Evolutionary conservation across 2,888 invertebrate species (phyloP).

Genomic region (Clivina fossor): DNA sequence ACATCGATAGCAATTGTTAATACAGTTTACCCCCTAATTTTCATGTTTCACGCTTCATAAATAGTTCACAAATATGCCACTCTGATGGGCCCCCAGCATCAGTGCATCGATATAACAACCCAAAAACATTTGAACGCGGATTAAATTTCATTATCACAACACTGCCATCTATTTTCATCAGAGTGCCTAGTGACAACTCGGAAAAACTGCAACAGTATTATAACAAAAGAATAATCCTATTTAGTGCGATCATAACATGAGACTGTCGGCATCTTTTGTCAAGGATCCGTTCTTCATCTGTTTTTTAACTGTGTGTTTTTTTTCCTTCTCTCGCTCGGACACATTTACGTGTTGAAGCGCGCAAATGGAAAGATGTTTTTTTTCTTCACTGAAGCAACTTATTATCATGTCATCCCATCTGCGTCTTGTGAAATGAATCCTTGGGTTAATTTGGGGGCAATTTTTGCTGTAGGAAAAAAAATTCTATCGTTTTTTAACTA

Average conservation of each 20-base stretch:
- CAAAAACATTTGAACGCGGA: slow-evolving; percentile 41
- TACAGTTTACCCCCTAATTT: slow-evolving; percentile 42
- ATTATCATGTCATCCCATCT: slow-evolving; percentile 34
- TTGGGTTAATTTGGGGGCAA: slow-evolving; percentile 24
- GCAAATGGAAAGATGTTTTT: slow-evolving; percentile 27
- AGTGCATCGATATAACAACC: slow-evolving; percentile 38
- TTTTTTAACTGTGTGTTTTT: slow-evolving; percentile 28
- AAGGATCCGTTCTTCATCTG: slow-evolving; percentile 20
- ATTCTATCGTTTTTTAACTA: slow-evolving; percentile 33
- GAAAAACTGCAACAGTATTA: slow-evolving; percentile 26
- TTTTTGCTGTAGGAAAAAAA: no score
- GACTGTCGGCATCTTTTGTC: slow-evolving; percentile 32
- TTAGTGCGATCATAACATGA: slow-evolving; percentile 31
- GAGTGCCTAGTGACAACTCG: slow-evolving; percentile 23
- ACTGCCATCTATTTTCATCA: slow-evolving; percentile 12
- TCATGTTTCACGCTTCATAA: slow-evolving; percentile 45
- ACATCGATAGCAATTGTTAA: no score
- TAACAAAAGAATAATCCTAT: slow-evolving; percentile 34
- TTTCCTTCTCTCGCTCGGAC: slow-evolving; percentile 17
- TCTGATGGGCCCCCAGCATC: slow-evolving; percentile 32
- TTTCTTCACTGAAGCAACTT: slow-evolving; percentile 7
- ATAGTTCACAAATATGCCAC: slow-evolving; percentile 41
- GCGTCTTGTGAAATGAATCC: slow-evolving; percentile 25
- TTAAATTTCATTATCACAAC: slow-evolving; percentile 37
- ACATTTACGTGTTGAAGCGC: slow-evolving; percentile 27